phyloP scores from a whole-genome alignment of 2,113 vertebrate species.

The Salvelinus sp. region DNA sequence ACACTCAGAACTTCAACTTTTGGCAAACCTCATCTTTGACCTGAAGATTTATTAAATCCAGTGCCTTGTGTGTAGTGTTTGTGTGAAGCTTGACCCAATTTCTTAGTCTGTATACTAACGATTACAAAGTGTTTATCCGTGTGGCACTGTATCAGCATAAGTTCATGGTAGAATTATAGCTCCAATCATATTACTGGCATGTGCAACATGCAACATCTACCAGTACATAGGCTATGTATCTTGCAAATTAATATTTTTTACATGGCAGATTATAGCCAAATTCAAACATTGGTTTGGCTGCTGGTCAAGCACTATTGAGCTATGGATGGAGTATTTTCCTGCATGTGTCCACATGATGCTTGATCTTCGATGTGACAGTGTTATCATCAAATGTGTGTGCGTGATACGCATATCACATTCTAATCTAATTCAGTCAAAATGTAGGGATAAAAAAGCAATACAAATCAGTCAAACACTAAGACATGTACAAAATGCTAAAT shows the following conservation, averaged over 20 bases:
- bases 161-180: not conserved
- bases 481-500: not conserved
- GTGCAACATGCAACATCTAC: not conserved
- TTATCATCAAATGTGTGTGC: not conserved
- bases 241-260: not conserved
- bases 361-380: not conserved
- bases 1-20: too few species aligned
- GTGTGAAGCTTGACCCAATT: too few species aligned
- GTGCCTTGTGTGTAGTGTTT: too few species aligned
- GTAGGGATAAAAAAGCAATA: not conserved
- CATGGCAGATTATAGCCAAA: too few species aligned
- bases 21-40: too few species aligned
- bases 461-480: not conserved
- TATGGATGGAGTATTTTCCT: not conserved
- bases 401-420: too few species aligned
- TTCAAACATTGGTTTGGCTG: not conserved
- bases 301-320: slow-evolving; percentile 1
- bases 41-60: too few species aligned
- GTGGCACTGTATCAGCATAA: not conserved
- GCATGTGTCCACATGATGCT: not conserved
- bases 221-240: too few species aligned
- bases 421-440: not conserved
- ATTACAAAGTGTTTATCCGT: not conserved
- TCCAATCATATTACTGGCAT: not conserved
- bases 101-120: not conserved